Percentiles rank a stretch among this genome's conserved stretches.
Conservation (phyloP, 2,113 vertebrate genomes). For the Copsychus sechellarum region DNA sequence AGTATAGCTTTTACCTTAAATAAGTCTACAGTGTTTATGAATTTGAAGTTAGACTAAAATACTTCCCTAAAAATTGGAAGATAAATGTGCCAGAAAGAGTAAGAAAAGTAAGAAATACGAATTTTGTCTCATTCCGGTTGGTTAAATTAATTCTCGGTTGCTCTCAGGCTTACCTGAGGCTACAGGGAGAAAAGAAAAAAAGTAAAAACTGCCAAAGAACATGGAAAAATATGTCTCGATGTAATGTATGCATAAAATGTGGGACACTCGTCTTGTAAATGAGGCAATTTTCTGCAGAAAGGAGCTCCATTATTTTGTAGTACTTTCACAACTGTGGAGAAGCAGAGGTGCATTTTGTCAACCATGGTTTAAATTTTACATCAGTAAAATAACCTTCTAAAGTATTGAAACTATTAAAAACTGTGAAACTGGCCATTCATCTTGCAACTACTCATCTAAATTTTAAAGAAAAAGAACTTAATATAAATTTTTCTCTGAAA, state of each 20-base stretch:
- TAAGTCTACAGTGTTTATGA: neutral
- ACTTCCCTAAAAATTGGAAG: neutral
- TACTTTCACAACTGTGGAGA: neutral
- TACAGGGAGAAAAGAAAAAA: neutral
- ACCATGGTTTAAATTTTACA: neutral
- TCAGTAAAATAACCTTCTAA: neutral
- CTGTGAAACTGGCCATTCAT: neutral
- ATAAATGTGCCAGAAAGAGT: neutral
- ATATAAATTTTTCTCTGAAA: slow-evolving; percentile 7
- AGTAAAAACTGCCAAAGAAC: neutral
- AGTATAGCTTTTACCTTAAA: neutral
- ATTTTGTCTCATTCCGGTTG: neutral
- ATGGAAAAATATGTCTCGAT: neutral
- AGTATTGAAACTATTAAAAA: neutral
- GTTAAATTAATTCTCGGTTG: neutral
- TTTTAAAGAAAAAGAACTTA: slow-evolving; percentile 34
- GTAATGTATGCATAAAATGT: neutral
- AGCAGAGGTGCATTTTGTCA: neutral
- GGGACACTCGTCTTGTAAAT: neutral
- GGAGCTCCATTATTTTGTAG: neutral
- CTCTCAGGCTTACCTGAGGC: neutral
- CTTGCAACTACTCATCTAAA: slow-evolving; percentile 15
- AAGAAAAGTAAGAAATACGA: neutral
- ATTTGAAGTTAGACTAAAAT: neutral
- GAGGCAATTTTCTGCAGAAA: neutral